Evolutionary conservation across 2,797 vertebrate species (phyloP).

Genomic region (Trachops cirrhosus): DNA sequence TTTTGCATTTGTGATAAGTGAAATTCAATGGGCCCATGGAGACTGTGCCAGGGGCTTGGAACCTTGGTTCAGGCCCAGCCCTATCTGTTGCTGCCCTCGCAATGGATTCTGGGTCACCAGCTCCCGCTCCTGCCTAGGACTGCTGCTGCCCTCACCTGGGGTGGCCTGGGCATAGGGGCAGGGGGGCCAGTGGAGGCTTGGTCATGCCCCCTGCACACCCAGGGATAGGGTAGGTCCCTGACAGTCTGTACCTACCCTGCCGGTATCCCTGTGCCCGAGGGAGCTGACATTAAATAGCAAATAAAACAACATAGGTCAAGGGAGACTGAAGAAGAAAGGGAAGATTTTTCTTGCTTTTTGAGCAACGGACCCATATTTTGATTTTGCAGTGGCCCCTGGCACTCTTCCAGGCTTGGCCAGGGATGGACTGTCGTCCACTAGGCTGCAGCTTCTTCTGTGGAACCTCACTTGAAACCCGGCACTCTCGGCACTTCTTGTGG

Average conservation of each 20-base stretch:
- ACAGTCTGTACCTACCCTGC: neutral
- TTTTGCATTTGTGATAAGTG: neutral
- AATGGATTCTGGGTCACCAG: neutral
- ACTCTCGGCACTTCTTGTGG: neutral
- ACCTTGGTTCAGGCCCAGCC: neutral
- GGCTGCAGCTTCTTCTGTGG: accelerated
- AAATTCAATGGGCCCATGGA: neutral
- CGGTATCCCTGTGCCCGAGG: neutral
- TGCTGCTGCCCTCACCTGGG: neutral
- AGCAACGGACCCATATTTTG: neutral
- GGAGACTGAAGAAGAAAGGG: neutral
- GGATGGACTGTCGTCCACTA: accelerated
- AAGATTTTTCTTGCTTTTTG: neutral
- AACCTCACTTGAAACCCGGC: neutral
- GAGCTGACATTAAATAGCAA: neutral
- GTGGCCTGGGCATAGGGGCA: accelerated
- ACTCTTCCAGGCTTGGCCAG: accelerated
- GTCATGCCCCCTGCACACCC: neutral
- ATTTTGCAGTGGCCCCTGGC: neutral
- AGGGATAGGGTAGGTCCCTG: no score
- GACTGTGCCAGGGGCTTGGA: neutral
- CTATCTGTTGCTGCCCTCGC: neutral
- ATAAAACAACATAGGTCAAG: neutral
- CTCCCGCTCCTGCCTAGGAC: neutral
- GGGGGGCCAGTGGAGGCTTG: no score